Conservation (phyloP, 2,797 vertebrate species). For the Poecilia picta region DNA sequence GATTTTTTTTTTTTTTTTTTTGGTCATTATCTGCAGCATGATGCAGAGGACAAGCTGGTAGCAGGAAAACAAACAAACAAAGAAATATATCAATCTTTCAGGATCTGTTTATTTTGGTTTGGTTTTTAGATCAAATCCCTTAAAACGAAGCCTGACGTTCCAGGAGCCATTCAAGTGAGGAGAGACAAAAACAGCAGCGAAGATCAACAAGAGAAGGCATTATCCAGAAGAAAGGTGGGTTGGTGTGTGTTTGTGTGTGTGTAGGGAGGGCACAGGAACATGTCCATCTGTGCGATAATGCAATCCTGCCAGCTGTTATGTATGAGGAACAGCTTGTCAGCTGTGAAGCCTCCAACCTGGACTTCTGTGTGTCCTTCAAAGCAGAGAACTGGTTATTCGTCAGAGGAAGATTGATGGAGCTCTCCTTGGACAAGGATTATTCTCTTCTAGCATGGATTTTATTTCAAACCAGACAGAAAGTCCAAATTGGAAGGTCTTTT, state of each 20-base stretch:
- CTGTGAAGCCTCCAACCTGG: constrained; percentile 43
- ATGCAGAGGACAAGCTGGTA: constrained; percentile 44
- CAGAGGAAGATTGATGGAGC: constrained; percentile 53
- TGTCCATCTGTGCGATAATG: constrained; percentile 62
- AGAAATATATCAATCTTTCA: constrained; percentile 12
- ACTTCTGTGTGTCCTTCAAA: constrained; percentile 65
- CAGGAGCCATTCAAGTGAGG: constrained; percentile 37
- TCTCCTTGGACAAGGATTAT: constrained; percentile 44
- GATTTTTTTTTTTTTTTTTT: constrained; percentile 31
- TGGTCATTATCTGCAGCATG: constrained; percentile 44
- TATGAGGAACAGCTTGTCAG: constrained; percentile 43
- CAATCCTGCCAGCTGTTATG: constrained; percentile 56
- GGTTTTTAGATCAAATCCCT: constrained; percentile 26
- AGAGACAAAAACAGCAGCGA: constrained; percentile 34
- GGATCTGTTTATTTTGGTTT: constrained; percentile 16
- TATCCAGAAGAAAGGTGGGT: constrained; percentile 21
- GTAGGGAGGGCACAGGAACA: constrained; percentile 33
- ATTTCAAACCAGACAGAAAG: constrained; percentile 6
- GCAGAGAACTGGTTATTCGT: constrained; percentile 52
- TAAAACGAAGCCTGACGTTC: constrained; percentile 32
- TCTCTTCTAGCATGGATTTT: constrained; percentile 32
- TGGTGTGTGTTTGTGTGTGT: not conserved
- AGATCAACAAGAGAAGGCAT: constrained; percentile 43
- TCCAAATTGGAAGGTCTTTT: constrained; percentile 15
- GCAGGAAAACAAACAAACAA: constrained; percentile 7